Base-by-base conservation (phyloP, 2,888 invertebrate species). In the Polyploca ridens region DNA sequence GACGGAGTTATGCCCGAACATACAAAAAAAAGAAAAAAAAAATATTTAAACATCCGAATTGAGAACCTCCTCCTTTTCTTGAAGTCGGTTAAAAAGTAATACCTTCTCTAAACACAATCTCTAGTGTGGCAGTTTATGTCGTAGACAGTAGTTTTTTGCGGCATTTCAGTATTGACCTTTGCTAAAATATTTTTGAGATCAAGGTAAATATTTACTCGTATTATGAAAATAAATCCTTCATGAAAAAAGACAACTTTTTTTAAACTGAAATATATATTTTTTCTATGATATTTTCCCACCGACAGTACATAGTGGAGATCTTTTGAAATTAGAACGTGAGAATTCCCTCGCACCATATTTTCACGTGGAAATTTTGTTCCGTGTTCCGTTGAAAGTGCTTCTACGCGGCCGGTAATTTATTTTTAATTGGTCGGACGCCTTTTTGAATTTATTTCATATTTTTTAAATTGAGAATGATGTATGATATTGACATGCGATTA, bases 241-340 rank as follows among this genome's bases (percentile, higher is more conserved):
- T 6, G 5, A 54, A 8, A 19, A 19, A 14, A 5, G 2, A n/a
- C n/a, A 54, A 19, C 11, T 2, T 3, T 19, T 8, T 27, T 27
- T 27, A 27, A 27, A 27, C 27, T 27, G 27, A 57, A 38, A 10
- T 10, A 38, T 7, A 4, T 1, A 59, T 16, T 35, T 35, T 33
- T 35, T 33, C 6, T 3, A n/a, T 60, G n/a, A 7, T 7, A 4
- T 61, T 61, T 19, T 19, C 13, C 41, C 13, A 44, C 16, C 41
- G 61, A 61, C 44, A 41, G 63, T 63, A 64, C 64, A 58, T 67
- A 72, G 69, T 75, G 69, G 71, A 71, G 70, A 74, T 75, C 75
- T 75, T 82, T 83, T 69, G 72, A 78, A 81, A 81, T 82, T 79
- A 81, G 78, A 76, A 82, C 79, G 79, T 76, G 76, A 67, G 75